Conservation (phyloP, 2,888 invertebrate species). For the Mantis religiosa region DNA sequence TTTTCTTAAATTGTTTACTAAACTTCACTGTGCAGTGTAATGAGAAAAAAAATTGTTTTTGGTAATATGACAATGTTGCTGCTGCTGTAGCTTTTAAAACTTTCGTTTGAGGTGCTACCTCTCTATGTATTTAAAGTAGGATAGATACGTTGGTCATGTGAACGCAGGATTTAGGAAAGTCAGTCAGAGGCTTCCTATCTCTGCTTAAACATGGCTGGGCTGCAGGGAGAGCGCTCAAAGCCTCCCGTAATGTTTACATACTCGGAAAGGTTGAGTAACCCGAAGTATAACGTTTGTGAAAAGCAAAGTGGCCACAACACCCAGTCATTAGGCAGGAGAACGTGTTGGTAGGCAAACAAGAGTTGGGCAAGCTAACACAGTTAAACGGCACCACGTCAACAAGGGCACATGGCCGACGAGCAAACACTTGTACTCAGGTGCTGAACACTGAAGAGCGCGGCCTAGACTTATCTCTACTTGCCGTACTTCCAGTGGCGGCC, state of each 20-base stretch:
- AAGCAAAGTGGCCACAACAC: not conserved
- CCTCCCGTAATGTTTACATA: not conserved
- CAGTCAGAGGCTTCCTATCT: not conserved
- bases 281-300: not conserved
- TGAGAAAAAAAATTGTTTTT: too few relatives aligned
- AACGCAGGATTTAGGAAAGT: not conserved
- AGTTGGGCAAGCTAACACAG: not conserved
- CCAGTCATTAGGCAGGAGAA: not conserved
- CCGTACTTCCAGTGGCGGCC: not conserved
- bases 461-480: not conserved
- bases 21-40: too few relatives aligned
- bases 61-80: too few relatives aligned
- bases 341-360: not conserved
- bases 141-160: too few relatives aligned
- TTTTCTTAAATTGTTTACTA: too few relatives aligned
- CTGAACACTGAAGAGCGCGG: not conserved
- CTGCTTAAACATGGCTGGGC: not conserved
- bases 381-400: not conserved
- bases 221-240: not conserved
- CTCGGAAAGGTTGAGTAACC: not conserved
- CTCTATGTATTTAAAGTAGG: too few relatives aligned
- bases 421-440: not conserved
- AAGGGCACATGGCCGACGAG: not conserved
- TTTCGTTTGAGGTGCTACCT: too few relatives aligned
- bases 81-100: too few relatives aligned